phyloP scores from a whole-genome alignment of 2,113 vertebrate species.

The Peromyscus californicus region DNA sequence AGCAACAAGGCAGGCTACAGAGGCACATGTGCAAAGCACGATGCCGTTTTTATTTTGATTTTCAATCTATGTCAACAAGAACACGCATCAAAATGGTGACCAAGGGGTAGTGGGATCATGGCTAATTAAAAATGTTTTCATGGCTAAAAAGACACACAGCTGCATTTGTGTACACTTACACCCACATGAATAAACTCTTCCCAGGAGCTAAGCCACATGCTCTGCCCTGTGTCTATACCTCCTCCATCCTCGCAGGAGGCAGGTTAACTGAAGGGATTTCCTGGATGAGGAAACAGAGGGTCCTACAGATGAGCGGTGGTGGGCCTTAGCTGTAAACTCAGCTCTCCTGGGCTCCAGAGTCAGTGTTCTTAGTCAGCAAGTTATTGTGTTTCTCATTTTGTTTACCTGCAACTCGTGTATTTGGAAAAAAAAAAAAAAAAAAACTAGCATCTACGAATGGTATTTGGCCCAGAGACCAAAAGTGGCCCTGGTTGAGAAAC shows the following conservation, averaged over 20 bases:
- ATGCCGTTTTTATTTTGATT: constrained; percentile 71
- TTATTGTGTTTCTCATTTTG: background rate
- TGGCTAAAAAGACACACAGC: background rate
- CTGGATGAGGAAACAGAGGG: constrained; percentile 38
- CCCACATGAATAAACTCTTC: background rate
- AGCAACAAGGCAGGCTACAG: constrained; percentile 67
- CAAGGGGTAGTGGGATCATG: constrained; percentile 45
- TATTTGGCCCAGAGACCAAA: background rate
- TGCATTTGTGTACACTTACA: background rate
- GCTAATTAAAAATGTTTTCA: constrained; percentile 66
- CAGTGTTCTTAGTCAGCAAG: background rate
- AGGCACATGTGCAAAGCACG: constrained; percentile 65
- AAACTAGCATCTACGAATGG: background rate
- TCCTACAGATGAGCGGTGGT: background rate
- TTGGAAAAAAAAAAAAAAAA: background rate
- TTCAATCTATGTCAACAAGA: constrained; percentile 61
- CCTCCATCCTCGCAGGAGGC: background rate
- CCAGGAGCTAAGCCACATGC: fast-evolving
- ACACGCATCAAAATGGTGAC: background rate
- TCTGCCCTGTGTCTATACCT: background rate
- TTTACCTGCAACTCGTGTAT: constrained; percentile 23
- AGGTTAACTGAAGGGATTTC: background rate
- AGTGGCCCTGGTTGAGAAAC: background rate
- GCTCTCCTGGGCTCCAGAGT: background rate
- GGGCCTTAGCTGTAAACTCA: background rate